Percentiles rank a stretch among this genome's conserved stretches.
Evolutionary conservation across 2,797 vertebrate species (phyloP).

Genomic region (Semotilus atromaculatus): DNA sequence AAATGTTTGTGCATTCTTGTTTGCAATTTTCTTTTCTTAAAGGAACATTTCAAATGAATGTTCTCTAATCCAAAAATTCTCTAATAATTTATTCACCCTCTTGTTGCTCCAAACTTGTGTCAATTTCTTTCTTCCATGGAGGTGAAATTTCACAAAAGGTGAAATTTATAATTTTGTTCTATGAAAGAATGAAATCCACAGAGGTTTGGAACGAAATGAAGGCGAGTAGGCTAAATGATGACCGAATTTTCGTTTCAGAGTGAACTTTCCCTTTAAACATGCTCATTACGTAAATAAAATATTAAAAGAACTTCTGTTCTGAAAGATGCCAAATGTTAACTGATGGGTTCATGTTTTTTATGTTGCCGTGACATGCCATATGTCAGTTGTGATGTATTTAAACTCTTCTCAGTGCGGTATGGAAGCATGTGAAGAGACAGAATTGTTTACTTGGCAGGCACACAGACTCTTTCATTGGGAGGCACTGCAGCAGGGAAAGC

Average conservation of each 20-base stretch:
- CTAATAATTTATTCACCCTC: background rate
- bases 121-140: background rate
- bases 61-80: too few relatives aligned
- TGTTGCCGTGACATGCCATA: conserved; percentile 20
- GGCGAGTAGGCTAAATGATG: background rate
- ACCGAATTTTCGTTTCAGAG: background rate
- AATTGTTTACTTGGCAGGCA: conserved; percentile 26
- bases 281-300: background rate
- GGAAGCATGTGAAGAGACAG: conserved; percentile 14
- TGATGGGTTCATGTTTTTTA: background rate
- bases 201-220: background rate
- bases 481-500: conserved; percentile 53
- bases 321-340: background rate
- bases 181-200: background rate
- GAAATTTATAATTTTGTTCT: background rate
- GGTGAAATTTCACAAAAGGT: background rate
- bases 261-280: background rate
- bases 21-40: background rate
- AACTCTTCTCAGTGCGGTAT: background rate
- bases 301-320: background rate
- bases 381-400: conserved; percentile 22
- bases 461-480: conserved; percentile 7
- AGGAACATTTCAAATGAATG: background rate
- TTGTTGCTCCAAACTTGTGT: background rate
- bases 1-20: background rate